Base-by-base conservation (phyloP, 2,888 invertebrate genomes). In the Drosophila merina region DNA sequence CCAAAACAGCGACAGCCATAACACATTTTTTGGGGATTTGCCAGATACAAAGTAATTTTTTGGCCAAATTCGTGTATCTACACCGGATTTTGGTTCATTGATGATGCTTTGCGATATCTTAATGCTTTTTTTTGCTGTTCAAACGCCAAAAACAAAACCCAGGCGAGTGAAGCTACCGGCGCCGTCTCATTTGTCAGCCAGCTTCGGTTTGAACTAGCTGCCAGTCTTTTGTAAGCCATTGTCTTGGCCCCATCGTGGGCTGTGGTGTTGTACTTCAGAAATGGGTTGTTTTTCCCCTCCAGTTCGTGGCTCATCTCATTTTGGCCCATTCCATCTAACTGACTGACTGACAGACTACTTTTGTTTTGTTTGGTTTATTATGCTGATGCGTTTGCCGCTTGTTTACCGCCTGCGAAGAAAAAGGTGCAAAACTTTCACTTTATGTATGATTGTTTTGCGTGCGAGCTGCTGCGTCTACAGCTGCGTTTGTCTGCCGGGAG, bases 361-460 rank as follows among this genome's bases (percentile, higher is more conserved):
- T 76, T 50, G 45, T 63, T 57, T 49, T 52, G 56, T 50, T 57
- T 50, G 44, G 40, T 55, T 64, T 57, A 49, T 76, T 83, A 58
- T 59, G 64, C 49, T 64, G 72, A 62, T 66, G 74, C 84, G 86
- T 70, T 81, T 73, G 83, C 75, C 58, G 67, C 67, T 64, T 67
- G 71, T 59, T 60, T 74, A 42, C 31, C 36, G 57, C 26, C 44
- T 55, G 55, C 14, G 47, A 10, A 20, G 42, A 45, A 60, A 63
- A 60, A 78, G 88, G 79, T 88, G 86, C 86, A 88, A 89, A 88
- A 88, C 89, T 88, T 88, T 88, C 88, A 88, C 88, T 89, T 79
- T 72, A 79, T 69, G 64, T 75, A 42, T 69, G 56, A 70, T 85
- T 87, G 79, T 88, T 73, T 84, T 80, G 80, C 86, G 84, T 86